phyloP scores from a whole-genome alignment of 2,113 vertebrate species.

The Peromyscus polionotus region DNA sequence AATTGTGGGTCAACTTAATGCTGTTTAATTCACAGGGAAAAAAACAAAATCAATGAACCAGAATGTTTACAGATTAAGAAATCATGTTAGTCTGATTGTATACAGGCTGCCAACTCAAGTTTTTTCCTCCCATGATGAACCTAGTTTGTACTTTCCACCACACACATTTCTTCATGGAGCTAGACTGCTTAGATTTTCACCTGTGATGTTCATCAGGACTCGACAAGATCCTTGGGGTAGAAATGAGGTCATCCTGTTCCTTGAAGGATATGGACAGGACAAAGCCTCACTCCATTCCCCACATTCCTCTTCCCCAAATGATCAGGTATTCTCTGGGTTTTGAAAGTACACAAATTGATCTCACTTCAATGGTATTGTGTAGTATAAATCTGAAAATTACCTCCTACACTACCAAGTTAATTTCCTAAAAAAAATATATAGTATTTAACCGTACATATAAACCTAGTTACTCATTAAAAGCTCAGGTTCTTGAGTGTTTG shows the following conservation, averaged over 20 bases:
- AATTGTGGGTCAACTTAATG: neutral
- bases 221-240: neutral
- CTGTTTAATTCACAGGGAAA: neutral
- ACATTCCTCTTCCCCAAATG: neutral
- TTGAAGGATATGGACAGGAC: neutral
- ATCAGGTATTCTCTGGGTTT: neutral
- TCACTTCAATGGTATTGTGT: neutral
- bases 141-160: neutral
- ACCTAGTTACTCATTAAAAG: neutral
- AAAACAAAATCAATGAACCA: neutral
- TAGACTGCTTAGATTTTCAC: neutral
- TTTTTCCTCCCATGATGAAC: neutral
- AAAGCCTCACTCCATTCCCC: neutral
- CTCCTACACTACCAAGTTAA: neutral
- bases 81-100: neutral
- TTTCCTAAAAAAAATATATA: neutral
- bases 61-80: neutral
- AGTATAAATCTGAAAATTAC: neutral
- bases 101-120: neutral
- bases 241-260: neutral
- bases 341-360: neutral
- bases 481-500: neutral
- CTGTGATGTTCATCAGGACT: neutral
- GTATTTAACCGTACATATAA: neutral
- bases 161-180: neutral